Evolutionary conservation across 2,888 invertebrate genomes (phyloP).

Genomic region (Hartigia nigra): DNA sequence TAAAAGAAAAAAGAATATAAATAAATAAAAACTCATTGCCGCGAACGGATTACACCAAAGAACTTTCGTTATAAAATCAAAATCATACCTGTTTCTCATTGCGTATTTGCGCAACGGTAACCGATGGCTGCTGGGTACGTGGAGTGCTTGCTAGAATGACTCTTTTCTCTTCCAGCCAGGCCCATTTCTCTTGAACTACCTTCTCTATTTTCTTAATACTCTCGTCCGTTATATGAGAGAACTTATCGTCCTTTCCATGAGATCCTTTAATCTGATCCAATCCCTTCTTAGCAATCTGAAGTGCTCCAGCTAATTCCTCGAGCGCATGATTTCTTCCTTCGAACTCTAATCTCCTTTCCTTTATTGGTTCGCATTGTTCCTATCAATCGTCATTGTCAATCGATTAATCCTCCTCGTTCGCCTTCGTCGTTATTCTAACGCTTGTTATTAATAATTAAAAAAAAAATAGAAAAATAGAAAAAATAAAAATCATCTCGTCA

Average conservation of each 20-base stretch:
- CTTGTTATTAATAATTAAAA: neutral
- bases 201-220: conserved; percentile 84
- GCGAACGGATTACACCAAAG: too few species aligned
- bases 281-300: conserved; percentile 86
- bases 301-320: conserved; percentile 81
- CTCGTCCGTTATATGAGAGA: conserved; percentile 82
- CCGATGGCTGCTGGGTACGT: conserved; percentile 79
- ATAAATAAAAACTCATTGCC: too few species aligned
- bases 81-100: conserved; percentile 80
- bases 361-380: conserved; percentile 90
- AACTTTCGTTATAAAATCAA: too few species aligned
- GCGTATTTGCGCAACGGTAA: conserved; percentile 83
- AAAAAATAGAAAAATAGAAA: neutral
- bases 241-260: conserved; percentile 74
- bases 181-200: conserved; percentile 70
- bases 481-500: conserved; percentile 3
- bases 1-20: too few species aligned
- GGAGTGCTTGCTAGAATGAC: conserved; percentile 74
- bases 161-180: conserved; percentile 85
- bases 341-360: conserved; percentile 82
- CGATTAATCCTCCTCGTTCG: neutral
- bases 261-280: conserved; percentile 74
- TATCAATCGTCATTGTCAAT: conserved; percentile 45
- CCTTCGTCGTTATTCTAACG: too few species aligned
- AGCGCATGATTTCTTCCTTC: conserved; percentile 83